Base-by-base conservation (phyloP, 2,113 vertebrate species). In the Hippolais icterina region DNA sequence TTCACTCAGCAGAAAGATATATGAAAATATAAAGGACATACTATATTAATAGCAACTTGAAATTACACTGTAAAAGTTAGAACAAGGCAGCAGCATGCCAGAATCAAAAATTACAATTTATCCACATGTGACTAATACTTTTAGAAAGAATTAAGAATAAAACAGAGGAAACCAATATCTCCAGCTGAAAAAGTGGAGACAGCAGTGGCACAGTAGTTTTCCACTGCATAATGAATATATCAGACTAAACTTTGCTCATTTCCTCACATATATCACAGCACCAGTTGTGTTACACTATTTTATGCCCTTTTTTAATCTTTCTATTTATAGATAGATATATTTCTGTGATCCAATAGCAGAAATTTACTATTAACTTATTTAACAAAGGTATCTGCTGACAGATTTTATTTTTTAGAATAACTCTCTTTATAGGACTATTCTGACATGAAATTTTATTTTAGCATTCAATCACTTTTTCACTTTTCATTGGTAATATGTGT, bases 11-110 rank as follows among this genome's bases (percentile, higher is more conserved):
- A 70, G 79, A 92, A 95, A 92, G 77, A 60, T 87, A 61, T n/a
- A 78, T 78, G 50, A 69, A 92, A 94, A 92, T 88, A 86, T 70
- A 85, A 90, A 89, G 65, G 44, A 74, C 74, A 78, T 91, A 47
- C 35, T 47, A 57, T 47, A 47, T 77, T 87, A 87, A 87, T 63
- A 93, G 54, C 53, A 72, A 76, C 37, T 71, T 64, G 44, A 89
- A 93, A 83, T 90, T 68, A 21, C 33, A 15, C n/a, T 74, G 25
- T 90, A 79, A 59, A 50, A 66, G 39, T 89, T 65, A 71, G 35
- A 91, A 65, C 33, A 83, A 28, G 85, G 35, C 18, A 83, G 33
- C 18, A 81, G 41, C 16, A 37, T 68, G 25, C 27, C 70, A 49
- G 35, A 72, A 69, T 81, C 29, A 88, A 71, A 93, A 89, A 53